A percentile compares a stretch with the other conserved stretches of the same genome.
Evolutionary conservation across 1,140 invertebrate species (phyloP).

Genomic region (Pachypsylla venusta): DNA sequence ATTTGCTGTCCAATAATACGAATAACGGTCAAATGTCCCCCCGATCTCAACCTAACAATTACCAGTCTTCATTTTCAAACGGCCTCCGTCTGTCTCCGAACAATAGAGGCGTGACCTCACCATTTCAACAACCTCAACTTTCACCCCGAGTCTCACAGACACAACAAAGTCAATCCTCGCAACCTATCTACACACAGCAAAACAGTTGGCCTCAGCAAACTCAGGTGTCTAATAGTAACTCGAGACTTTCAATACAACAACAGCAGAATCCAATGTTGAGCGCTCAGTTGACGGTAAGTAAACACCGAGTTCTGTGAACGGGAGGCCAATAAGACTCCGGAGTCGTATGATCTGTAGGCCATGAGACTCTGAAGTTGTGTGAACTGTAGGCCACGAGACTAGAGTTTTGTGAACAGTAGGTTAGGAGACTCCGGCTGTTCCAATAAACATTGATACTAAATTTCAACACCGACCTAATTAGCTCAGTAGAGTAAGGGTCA

Average conservation of each 20-base stretch:
- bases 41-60: constrained; percentile 27
- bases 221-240: constrained; percentile 9
- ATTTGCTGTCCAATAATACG: constrained; percentile 29
- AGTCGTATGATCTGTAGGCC: not conserved
- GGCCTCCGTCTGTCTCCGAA: constrained; percentile 25
- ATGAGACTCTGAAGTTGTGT: constrained; percentile 8
- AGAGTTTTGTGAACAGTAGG: not conserved
- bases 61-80: constrained; percentile 29
- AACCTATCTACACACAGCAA: constrained; percentile 19
- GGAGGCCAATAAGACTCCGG: not conserved
- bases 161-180: constrained; percentile 6
- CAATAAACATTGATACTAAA: no score
- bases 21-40: constrained; percentile 21
- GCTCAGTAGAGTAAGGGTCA: no score
- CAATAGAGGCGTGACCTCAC: constrained; percentile 14
- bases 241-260: constrained; percentile 36
- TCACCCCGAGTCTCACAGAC: constrained; percentile 28
- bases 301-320: not conserved
- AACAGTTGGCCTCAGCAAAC: constrained; percentile 17
- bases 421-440: no score
- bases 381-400: not conserved
- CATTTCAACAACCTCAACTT: constrained; percentile 27
- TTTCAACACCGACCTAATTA: no score
- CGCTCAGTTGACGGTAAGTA: constrained; percentile 52
- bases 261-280: constrained; percentile 68